phyloP scores from a whole-genome alignment of 2,113 vertebrate genomes.

The Anhinga rufa region DNA sequence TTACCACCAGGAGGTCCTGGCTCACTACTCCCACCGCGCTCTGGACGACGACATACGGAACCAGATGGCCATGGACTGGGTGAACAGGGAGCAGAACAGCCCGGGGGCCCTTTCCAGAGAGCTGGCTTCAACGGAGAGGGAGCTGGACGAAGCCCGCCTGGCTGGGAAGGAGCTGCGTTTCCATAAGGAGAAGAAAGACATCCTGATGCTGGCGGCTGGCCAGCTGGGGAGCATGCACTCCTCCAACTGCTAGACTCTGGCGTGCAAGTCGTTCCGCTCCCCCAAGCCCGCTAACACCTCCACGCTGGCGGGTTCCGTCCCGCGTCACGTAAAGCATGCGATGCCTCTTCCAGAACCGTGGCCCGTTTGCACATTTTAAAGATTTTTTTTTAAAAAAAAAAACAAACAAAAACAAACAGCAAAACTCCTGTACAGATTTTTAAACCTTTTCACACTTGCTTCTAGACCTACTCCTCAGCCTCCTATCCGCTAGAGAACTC shows the following conservation, averaged over 20 bases:
- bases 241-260: slow-evolving; percentile 66
- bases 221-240: slow-evolving; percentile 85
- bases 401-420: neutral
- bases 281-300: neutral
- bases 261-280: rapidly evolving
- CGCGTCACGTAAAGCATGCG: neutral
- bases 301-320: neutral
- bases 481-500: neutral
- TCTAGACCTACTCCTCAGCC: neutral
- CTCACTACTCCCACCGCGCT: slow-evolving; percentile 96
- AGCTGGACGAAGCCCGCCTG: slow-evolving; percentile 91
- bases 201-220: slow-evolving; percentile 90
- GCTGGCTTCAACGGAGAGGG: slow-evolving; percentile 85
- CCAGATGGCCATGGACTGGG: slow-evolving; percentile 97
- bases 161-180: slow-evolving; percentile 94
- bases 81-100: slow-evolving; percentile 87
- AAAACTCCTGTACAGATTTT: slow-evolving; percentile 55
- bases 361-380: slow-evolving; percentile 24
- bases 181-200: slow-evolving; percentile 98
- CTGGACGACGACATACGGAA: slow-evolving; percentile 94
- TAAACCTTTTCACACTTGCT: neutral
- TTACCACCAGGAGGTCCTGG: slow-evolving; percentile 86
- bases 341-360: neutral
- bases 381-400: neutral
- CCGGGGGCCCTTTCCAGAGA: slow-evolving; percentile 84